Conservation (phyloP, 2,888 invertebrate genomes). For the Stenichneumon culpator region DNA sequence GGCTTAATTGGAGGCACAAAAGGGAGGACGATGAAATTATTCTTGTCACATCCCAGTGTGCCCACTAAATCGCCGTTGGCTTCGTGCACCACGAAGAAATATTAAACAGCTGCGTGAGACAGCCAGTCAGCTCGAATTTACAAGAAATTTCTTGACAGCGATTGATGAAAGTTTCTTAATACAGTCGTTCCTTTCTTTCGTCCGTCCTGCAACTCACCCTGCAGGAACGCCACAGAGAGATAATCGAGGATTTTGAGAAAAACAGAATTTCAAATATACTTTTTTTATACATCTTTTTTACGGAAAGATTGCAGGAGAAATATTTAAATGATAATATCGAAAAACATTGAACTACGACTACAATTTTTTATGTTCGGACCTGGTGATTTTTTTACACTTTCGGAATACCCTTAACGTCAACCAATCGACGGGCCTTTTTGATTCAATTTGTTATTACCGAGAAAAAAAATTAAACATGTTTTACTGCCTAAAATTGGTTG, state of each 20-base stretch:
- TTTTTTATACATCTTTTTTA: not conserved
- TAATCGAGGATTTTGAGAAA: not conserved
- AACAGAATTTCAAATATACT: not conserved
- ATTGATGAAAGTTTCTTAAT: constrained; percentile 19
- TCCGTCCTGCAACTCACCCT: not conserved
- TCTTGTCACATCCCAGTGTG: constrained; percentile 14
- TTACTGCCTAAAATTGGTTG: too few species aligned
- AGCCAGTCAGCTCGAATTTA: not conserved
- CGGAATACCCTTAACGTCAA: too few species aligned
- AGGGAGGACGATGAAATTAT: constrained; percentile 19
- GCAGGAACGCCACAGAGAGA: not conserved
- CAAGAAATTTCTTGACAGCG: constrained; percentile 20
- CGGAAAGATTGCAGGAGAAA: not conserved
- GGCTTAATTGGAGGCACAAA: constrained; percentile 6
- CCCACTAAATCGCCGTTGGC: not conserved
- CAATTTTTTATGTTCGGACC: too few species aligned
- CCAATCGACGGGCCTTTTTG: too few species aligned
- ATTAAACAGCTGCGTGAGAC: constrained; percentile 24
- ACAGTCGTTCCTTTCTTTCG: not conserved
- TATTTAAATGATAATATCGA: not conserved
- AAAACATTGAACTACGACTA: not conserved
- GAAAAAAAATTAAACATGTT: too few species aligned
- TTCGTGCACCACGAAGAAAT: not conserved
- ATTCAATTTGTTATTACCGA: too few species aligned
- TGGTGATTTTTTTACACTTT: too few species aligned